Evolutionary conservation across 2,113 vertebrate genomes (phyloP).

Genomic region (Porphyrio hochstetteri): DNA sequence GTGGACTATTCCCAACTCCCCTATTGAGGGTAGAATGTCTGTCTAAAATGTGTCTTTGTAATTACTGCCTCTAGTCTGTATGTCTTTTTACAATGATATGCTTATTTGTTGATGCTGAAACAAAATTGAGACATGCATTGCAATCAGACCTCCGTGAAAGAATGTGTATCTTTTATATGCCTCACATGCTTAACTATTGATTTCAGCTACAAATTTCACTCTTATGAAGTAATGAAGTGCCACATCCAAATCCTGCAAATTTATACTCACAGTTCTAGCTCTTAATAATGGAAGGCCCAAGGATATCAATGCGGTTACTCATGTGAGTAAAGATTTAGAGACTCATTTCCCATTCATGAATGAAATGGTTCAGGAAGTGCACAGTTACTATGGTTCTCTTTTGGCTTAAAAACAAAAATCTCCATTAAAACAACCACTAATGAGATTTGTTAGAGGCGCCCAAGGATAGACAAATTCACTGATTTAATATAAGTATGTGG

Average conservation of each 20-base stretch:
- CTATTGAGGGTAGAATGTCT: conserved; percentile 28
- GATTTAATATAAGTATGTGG: not conserved
- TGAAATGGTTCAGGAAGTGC: conserved; percentile 55
- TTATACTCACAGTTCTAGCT: conserved; percentile 4
- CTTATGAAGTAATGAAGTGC: conserved; percentile 24
- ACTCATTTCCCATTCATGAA: conserved; percentile 47
- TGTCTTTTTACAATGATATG: not conserved
- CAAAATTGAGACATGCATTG: conserved; percentile 36
- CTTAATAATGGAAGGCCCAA: conserved; percentile 31
- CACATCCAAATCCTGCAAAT: conserved; percentile 21
- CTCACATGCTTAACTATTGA: conserved; percentile 12
- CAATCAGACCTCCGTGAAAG: conserved; percentile 50
- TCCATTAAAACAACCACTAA: conserved; percentile 20
- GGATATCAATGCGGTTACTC: conserved; percentile 58
- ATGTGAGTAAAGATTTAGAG: conserved; percentile 47
- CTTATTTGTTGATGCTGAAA: conserved; percentile 38
- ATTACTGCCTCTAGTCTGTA: conserved; percentile 26
- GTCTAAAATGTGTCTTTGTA: conserved; percentile 47
- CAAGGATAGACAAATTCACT: not conserved
- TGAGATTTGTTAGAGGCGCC: not conserved
- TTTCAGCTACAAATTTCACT: conserved; percentile 43
- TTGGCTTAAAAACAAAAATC: conserved; percentile 48
- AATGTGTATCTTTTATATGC: conserved; percentile 14
- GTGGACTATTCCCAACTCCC: conserved; percentile 13
- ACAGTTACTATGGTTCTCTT: conserved; percentile 57